Base-by-base conservation (phyloP, 2,888 invertebrate genomes). In the Eumacrocentrus americanus region DNA sequence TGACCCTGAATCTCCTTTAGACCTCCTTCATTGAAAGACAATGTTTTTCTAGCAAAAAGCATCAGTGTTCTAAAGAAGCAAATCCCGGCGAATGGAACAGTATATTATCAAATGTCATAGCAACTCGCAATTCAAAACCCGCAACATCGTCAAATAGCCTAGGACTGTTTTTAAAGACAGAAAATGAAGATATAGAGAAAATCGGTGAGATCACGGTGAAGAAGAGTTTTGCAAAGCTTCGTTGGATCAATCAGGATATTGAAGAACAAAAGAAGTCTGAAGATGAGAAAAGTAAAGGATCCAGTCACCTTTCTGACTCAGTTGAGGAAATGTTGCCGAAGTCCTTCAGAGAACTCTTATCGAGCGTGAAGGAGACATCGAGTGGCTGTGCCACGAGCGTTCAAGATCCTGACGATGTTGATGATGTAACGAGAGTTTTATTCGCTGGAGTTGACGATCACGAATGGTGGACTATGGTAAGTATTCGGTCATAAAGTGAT, bases 381-480 rank as follows among this genome's bases (percentile, higher is more conserved):
- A 51, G 61, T 0, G 72, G 73, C 4, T 78, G 78, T 46, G 75
- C 73, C 2, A 76, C 72, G 1, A 67, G 69, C 2, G 29, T 29
- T 68, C 1, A 72, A 14, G 71, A 71, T 35, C 70, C 70, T 0
- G 68, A 68, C n/a, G 54, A 68, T 23, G 68, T 70, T 2, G 67
- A 75, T 3, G 67, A 69, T 14, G 65, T 68, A 0, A 68, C 70
- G 5, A 69, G 67, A 12, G 62, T 76, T 20, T 51, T 76, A 1
- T 70, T 78, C 9, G 70, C 75, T 0, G 76, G 74, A 54, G 69
- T 76, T 67, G 73, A 76, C 16, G 75, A 79, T 16, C 71, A 60
- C 51, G 79, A 79, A 58, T 79, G 77, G 78, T 79, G 77, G 78
- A 78, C 76, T 4, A 76, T 77, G 78, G 79, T 79, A 25, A 69